Evolutionary conservation across 2,888 invertebrate genomes (phyloP), one percentile per base, ranked within the genome.

Genomic region (Autographa pulchrina): DNA sequence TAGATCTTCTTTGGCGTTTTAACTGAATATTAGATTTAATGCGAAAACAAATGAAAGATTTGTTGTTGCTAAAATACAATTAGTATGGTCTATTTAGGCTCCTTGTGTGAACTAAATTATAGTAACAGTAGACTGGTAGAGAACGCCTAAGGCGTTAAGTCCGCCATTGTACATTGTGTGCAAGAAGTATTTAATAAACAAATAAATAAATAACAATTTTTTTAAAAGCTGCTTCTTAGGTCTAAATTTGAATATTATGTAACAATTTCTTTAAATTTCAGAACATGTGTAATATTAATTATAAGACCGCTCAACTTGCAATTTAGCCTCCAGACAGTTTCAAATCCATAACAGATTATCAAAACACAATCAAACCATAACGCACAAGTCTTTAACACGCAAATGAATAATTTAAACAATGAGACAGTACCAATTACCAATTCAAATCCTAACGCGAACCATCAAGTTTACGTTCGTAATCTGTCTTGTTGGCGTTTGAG

Each of bases 381-480:
- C 72, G 13, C n/a, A 41, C 61, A 80, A 78, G 68, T 72, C 64
- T 68, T 71, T 61, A 67, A 75, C 64, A 58, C 69, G 66, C 65
- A 73, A 78, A 81, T 77, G 74, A 81, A 81, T 78, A 58, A 78
- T 77, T 68, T 73, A 77, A 77, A 78, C 74, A 77, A 72, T 80
- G 61, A 78, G 25, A 67, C 70, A 43, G 48, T 60, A 68, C 60
- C 74, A 78, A 82, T 82, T 82, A 82, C 67, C 83, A 82, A 83
- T 83, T 83, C 81, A 83, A 75, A 83, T 83, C 68, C 6, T 75
- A 67, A 79, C 71, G 73, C 79, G 68, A 70, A 72, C 77, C 72
- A 71, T 65, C 68, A 69, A 72, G 75, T 84, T 85, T 84, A 85
- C 80, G 75, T 75, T 78, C 62, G 78, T 81, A 84, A 84, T 83